Evolutionary conservation across 2,113 vertebrate species (phyloP).

Genomic region (Arenaria interpres): DNA sequence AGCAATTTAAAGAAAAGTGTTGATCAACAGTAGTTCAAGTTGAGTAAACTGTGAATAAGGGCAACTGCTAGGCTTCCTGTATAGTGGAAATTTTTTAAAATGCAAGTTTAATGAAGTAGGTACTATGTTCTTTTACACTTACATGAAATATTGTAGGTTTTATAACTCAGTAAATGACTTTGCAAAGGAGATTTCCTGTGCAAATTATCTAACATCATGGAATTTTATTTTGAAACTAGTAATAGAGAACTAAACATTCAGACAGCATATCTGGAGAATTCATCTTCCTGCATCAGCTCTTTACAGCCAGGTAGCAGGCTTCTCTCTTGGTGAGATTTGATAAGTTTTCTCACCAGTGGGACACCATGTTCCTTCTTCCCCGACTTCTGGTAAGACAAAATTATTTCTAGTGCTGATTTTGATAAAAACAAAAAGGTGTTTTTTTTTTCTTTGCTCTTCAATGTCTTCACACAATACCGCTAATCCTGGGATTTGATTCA

Average conservation of each 20-base stretch:
- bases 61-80: not conserved
- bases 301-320: not conserved
- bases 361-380: not conserved
- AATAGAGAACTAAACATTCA: not conserved
- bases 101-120: not conserved
- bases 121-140: not conserved
- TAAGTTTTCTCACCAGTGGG: not conserved
- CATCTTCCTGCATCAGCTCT: not conserved
- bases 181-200: not conserved
- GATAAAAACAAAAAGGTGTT: not conserved
- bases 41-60: not conserved
- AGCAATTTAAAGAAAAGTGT: not conserved
- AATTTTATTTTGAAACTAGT: not conserved
- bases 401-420: not conserved
- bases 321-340: not conserved
- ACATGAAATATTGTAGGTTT: not conserved
- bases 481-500: not conserved
- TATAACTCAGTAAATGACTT: not conserved
- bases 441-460: not conserved
- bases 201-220: not conserved
- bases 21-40: not conserved
- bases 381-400: not conserved
- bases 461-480: rapidly evolving
- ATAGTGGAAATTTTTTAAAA: not conserved
- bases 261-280: not conserved